phyloP scores from a whole-genome alignment of 2,797 vertebrate species.

The Vipera ursinii region DNA sequence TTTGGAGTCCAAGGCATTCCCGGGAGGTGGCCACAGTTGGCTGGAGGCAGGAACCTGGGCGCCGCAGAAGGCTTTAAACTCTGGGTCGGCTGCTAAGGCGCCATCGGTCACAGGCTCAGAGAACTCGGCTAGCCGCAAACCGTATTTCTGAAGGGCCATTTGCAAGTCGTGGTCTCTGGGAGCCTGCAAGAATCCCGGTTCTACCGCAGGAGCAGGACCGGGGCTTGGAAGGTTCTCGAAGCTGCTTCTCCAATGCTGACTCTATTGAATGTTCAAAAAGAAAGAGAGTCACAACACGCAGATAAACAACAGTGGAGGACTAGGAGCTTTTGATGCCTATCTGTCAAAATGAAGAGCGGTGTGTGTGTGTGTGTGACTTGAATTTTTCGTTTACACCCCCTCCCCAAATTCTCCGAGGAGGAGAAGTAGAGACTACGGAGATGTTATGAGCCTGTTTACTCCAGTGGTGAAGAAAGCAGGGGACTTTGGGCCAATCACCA shows the following conservation, averaged over 20 bases:
- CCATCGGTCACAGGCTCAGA: background rate
- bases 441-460: background rate
- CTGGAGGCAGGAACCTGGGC: slow-evolving; percentile 37
- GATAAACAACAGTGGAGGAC: background rate
- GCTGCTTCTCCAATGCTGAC: background rate
- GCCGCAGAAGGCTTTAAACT: slow-evolving; percentile 12
- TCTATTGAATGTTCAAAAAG: slow-evolving; percentile 53
- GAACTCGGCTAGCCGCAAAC: slow-evolving; percentile 16
- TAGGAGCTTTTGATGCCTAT: background rate
- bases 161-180: slow-evolving; percentile 26
- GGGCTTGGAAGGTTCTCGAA: slow-evolving; percentile 37
- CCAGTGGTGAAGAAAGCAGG: background rate
- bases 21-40: slow-evolving; percentile 29
- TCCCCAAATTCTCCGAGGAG: background rate
- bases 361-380: too few relatives aligned
- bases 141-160: background rate
- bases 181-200: slow-evolving; percentile 13
- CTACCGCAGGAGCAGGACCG: slow-evolving; percentile 36
- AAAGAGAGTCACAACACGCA: slow-evolving; percentile 11
- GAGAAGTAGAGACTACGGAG: background rate
- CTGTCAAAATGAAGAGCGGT: background rate
- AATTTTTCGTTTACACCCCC: background rate
- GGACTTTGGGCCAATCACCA: too few relatives aligned
- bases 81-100: slow-evolving; percentile 22
- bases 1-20: slow-evolving; percentile 15